Base-by-base conservation (phyloP, 2,113 vertebrate species). In the Bubo scandiacus region DNA sequence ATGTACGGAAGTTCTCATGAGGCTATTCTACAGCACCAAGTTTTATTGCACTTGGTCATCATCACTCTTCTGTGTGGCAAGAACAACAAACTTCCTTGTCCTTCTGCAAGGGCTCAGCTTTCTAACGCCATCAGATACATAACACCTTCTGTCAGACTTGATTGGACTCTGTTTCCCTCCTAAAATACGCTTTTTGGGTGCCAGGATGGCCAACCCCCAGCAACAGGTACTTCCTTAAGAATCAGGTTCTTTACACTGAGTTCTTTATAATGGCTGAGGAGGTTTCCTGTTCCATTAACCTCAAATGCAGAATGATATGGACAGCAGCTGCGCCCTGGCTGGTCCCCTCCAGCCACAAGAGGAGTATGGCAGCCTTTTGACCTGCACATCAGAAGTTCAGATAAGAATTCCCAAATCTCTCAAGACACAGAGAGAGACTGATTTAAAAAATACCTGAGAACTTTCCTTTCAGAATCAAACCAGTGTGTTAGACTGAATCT, bases 281-380 rank as follows among this genome's bases (percentile, higher is more conserved):
- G 15, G 19, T 32, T 85, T 15, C 27, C 29, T 58, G 12, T 42
- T 54, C 70, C 70, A 32, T 22, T 42, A 55, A 61, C 3, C 23
- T 45, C 1, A 2, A 38, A 62, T 66, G 49, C 57, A 49, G 38
- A 70, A 21, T 8, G 30, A 36, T 13, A 15, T 3, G 0, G 2
- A 8, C 23, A 43, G n/a, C 8, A 17, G 13, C 32, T 63, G 6
- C 11, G 32, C 1, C 1, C 14, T 27, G 55, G 25, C 4, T 54
- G 7, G 29, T 29, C 66, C 29, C 6, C 36, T 29, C 45, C 52
- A 79, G 11, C 49, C 23, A 11, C 51, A 58, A 1, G 13, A 38
- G 1, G 5, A 79, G 12, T 3, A 45, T 1, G n/a, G 34, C 17
- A 62, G 42, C 18, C 23, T 30, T 63, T 43, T 36, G 32, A 67